Base-by-base conservation (phyloP, 2,113 vertebrate species). In the Actinemys pallida region DNA sequence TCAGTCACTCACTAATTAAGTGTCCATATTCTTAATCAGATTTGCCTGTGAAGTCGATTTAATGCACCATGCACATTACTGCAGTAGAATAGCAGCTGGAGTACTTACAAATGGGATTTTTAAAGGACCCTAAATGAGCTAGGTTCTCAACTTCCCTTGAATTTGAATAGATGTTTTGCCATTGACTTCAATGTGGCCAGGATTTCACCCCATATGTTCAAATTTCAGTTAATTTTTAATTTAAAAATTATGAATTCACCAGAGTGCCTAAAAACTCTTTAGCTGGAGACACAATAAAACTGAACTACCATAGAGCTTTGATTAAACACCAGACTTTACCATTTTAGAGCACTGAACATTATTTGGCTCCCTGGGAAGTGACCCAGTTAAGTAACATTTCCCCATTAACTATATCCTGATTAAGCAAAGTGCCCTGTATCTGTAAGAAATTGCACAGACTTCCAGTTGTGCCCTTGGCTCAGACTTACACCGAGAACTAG, bases 11-110 rank as follows among this genome's bases (percentile, higher is more conserved):
- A 35, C 39, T 80, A 87, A 90, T 92, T 88, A 84, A 93, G 20
- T 31, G 35, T 88, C 52, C 24, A 84, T 31, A 81, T 79, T 96
- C 29, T 42, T 88, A 86, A 93, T 42, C 35, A 83, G 16, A 89
- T 86, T 94, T 95, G 88, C 79, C 85, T 27, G 49, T 52, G 54
- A 76, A 94, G 75, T 89, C 49, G 4, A 45, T 83, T 87, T 83
- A 94, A 1, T 65, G 12, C 1, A 57, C 8, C 7, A 16, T 86
- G 13, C 88, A 89, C 29, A 27, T 13, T 47, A 19, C 6, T 81
- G 6, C 7, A 14, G 2, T 49, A 94, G 84, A 2, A 11, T 27
- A 90, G 45, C 25, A 93, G 35, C 14, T 78, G 56, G 29, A 92
- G 5, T 81, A 84, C 31, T 13, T 83, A 25, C 17, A 84, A 29